Conservation (phyloP, 2,888 invertebrate species). For the Drosophila recens region DNA sequence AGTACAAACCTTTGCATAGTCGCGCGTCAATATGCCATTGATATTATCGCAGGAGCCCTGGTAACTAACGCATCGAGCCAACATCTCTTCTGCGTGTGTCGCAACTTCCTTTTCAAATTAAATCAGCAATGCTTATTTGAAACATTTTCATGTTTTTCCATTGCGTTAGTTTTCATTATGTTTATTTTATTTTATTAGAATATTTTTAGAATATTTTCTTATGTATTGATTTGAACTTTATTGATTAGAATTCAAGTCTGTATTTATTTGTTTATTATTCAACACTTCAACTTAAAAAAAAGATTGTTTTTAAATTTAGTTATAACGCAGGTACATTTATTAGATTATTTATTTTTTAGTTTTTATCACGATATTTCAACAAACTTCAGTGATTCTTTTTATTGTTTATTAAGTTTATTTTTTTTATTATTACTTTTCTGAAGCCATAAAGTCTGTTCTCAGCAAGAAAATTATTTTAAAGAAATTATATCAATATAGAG, state of each 20-base stretch:
- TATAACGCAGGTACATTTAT: too few species aligned
- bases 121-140: conserved; percentile 5
- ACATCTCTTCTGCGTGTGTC: conserved; percentile 69
- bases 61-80: conserved; percentile 86
- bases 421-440: too few species aligned
- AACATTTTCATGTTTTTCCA: not conserved
- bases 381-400: not conserved
- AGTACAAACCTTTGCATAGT: conserved; percentile 89
- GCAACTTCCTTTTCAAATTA: conserved; percentile 17
- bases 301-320: not conserved
- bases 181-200: not conserved
- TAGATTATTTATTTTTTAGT: not conserved
- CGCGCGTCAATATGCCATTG: conserved; percentile 86
- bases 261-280: not conserved
- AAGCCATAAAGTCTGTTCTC: too few species aligned
- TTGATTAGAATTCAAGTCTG: not conserved
- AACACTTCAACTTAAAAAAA: not conserved
- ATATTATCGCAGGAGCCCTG: conserved; percentile 93
- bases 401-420: too few species aligned
- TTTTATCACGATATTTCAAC: conserved; percentile 3
- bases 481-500: too few species aligned
- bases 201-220: not conserved
- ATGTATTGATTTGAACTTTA: not conserved
- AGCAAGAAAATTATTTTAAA: too few species aligned
- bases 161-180: not conserved